phyloP scores from a whole-genome alignment of 2,888 invertebrate species.

The Protodeltote pygarga region DNA sequence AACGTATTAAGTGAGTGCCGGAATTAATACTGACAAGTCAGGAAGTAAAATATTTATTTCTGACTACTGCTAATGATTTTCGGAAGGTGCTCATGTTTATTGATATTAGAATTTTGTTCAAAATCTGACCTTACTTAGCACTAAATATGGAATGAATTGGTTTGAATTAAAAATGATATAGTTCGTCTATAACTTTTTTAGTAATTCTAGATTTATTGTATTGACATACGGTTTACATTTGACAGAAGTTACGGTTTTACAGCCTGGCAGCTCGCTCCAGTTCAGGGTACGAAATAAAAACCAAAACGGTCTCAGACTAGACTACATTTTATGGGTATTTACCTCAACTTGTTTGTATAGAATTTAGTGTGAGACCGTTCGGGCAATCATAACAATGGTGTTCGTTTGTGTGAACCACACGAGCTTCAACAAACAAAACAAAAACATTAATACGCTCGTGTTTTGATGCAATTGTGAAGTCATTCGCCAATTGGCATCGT shows the following conservation, averaged over 20 bases:
- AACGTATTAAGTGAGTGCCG: neutral
- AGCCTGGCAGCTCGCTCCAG: conserved; percentile 16
- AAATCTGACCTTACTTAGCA: conserved; percentile 38
- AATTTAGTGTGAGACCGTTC: neutral
- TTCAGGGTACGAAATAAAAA: conserved; percentile 7
- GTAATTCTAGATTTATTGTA: neutral
- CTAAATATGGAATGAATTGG: too few species aligned
- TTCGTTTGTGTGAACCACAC: conserved; percentile 8
- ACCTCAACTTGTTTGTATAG: conserved; percentile 9
- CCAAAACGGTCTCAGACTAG: neutral
- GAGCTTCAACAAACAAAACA: conserved; percentile 15
- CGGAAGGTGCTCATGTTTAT: conserved; percentile 18
- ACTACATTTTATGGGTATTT: conserved; percentile 3
- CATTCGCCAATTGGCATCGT: conserved; percentile 27
- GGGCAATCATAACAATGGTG: conserved; percentile 12
- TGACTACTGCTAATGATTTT: conserved; percentile 8
- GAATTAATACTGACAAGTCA: neutral
- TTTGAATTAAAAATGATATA: too few species aligned
- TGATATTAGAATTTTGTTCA: conserved; percentile 28
- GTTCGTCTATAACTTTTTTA: too few species aligned
- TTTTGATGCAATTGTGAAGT: conserved; percentile 25
- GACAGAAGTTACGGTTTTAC: conserved; percentile 4
- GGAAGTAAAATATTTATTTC: conserved; percentile 11
- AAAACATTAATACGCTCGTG: conserved; percentile 10
- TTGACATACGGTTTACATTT: neutral